Percentiles rank a stretch among this genome's conserved stretches.
Evolutionary conservation across 2,888 invertebrate species (phyloP).

Genomic region (Xylocampa areola): DNA sequence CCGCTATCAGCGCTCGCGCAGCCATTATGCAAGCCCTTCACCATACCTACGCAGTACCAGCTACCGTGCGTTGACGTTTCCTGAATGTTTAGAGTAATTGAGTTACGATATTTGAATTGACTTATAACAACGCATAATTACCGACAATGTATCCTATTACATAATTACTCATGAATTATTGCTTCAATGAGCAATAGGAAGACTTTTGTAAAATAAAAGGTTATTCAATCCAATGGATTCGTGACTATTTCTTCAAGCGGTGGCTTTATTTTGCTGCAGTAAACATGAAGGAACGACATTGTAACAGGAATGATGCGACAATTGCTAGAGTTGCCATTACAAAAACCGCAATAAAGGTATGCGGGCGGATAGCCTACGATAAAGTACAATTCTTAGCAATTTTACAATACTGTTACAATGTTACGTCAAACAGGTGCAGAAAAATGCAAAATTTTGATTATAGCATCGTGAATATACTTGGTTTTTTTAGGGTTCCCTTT

Average conservation of each 20-base stretch:
- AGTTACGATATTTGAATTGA: slow-evolving; percentile 73
- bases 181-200: slow-evolving; percentile 63
- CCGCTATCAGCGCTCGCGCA: slow-evolving; percentile 56
- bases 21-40: slow-evolving; percentile 75
- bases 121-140: slow-evolving; percentile 71
- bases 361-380: slow-evolving; percentile 44
- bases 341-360: slow-evolving; percentile 54
- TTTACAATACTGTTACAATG: slow-evolving; percentile 4
- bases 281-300: slow-evolving; percentile 32
- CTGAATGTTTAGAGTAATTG: slow-evolving; percentile 78
- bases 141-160: slow-evolving; percentile 62
- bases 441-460: slow-evolving; percentile 1
- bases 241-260: slow-evolving; percentile 37
- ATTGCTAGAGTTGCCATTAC: slow-evolving; percentile 30
- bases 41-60: slow-evolving; percentile 54
- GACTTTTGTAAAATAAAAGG: slow-evolving; percentile 57
- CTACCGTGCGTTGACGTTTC: slow-evolving; percentile 76
- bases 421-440: slow-evolving; percentile 5
- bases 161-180: slow-evolving; percentile 63
- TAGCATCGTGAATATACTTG: too few species aligned
- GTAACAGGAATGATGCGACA: slow-evolving; percentile 39
- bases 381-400: slow-evolving; percentile 4
- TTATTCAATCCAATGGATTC: slow-evolving; percentile 60
- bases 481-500: too few species aligned
- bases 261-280: slow-evolving; percentile 25